Evolutionary conservation across 2,113 vertebrate genomes (phyloP).

Genomic region (Dryoscopus gambensis): DNA sequence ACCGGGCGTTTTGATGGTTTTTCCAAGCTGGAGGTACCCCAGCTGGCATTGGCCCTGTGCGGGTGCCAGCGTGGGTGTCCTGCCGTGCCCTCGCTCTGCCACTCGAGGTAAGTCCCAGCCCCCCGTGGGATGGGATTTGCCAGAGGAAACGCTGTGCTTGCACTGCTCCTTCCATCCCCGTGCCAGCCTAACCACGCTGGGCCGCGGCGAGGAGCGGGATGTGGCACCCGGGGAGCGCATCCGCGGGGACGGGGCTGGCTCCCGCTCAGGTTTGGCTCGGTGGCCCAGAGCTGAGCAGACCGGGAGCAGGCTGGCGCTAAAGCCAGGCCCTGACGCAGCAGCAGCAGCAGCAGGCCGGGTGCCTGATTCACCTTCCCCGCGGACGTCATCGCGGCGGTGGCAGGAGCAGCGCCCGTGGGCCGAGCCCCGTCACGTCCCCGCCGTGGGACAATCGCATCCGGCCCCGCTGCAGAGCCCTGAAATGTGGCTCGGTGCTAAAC

Average conservation of each 20-base stretch:
- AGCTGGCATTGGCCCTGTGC: not conserved
- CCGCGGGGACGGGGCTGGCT: not conserved
- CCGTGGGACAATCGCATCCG: not conserved
- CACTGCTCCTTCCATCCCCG: rapidly evolving
- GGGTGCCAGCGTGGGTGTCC: not conserved
- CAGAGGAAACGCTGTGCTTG: not conserved
- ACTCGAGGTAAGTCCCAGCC: not conserved
- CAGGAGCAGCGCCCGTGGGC: not conserved
- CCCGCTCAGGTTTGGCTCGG: not conserved
- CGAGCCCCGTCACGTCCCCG: not conserved
- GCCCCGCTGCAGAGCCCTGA: not conserved
- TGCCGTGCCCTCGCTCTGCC: not conserved
- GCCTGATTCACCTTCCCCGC: not conserved
- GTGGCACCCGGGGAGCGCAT: not conserved
- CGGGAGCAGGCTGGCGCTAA: not conserved
- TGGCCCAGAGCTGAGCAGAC: not conserved
- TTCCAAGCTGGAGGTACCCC: not conserved
- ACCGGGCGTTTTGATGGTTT: not conserved
- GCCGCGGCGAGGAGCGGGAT: not conserved
- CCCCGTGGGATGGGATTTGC: rapidly evolving
- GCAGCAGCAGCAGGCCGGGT: not conserved
- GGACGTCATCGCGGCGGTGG: not conserved
- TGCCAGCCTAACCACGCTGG: not conserved
- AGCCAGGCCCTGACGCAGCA: not conserved
- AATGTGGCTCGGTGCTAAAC: rapidly evolving